A percentile compares a stretch with the other conserved stretches of the same genome.
phyloP scores from a whole-genome alignment of 2,113 vertebrate species.

The Gambusia affinis region DNA sequence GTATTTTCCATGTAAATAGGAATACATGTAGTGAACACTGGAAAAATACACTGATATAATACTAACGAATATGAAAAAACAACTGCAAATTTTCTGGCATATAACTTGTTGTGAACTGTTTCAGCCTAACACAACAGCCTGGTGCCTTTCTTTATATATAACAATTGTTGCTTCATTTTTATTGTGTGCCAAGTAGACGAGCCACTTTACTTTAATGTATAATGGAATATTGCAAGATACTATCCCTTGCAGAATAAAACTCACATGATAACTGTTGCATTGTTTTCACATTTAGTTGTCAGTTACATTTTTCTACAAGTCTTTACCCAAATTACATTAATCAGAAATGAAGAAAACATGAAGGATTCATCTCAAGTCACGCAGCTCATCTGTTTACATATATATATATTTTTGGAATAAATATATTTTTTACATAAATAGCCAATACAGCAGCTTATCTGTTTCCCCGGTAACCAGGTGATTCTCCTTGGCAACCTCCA shows the following conservation, averaged over 20 bases:
- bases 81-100: too few species aligned
- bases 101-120: too few species aligned
- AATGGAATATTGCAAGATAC: constrained; percentile 31
- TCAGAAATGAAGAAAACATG: constrained; percentile 10
- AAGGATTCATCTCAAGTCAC: constrained; percentile 13
- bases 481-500: constrained; percentile 65
- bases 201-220: constrained; percentile 31
- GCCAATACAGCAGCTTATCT: constrained; percentile 51
- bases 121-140: background rate
- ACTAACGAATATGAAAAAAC: too few species aligned
- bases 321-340: constrained; percentile 30
- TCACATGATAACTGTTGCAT: constrained; percentile 11
- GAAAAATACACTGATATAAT: too few species aligned
- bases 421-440: constrained; percentile 66
- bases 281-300: constrained; percentile 15
- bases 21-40: too few species aligned
- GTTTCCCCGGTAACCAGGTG: constrained; percentile 77
- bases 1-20: background rate
- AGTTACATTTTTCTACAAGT: constrained; percentile 32
- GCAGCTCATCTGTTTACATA: constrained; percentile 14
- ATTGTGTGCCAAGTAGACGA: constrained; percentile 21
- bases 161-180: constrained; percentile 38
- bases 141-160: constrained; percentile 38
- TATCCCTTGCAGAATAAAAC: constrained; percentile 30
- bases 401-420: background rate